Percentiles rank a stretch among this genome's conserved stretches.
These are phyloP conservation scores for Forbesichthys agassizii DNA, from an alignment of 2,113 vertebrate genomes.

Conservation along the genomic window DNA sequence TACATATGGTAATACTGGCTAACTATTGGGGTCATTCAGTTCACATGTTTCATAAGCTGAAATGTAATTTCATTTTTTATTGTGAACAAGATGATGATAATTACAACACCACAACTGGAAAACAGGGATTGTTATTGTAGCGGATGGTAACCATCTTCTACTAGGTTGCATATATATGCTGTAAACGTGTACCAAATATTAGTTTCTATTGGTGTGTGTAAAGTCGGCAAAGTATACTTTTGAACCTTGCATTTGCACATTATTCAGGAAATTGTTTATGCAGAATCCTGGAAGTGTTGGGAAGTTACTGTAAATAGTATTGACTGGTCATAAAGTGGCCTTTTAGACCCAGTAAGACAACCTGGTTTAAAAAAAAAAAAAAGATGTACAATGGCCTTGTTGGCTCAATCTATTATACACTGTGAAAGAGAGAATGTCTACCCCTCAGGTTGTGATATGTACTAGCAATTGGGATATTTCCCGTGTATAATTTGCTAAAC, in stretches of 20 bases:
- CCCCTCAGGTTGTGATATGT: slow-evolving; percentile 50
- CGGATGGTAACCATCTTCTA: slow-evolving; percentile 9
- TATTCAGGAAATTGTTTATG: slow-evolving; percentile 29
- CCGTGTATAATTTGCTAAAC: slow-evolving; percentile 17
- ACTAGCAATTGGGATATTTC: slow-evolving; percentile 18
- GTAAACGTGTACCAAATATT: slow-evolving; percentile 12
- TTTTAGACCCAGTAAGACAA: slow-evolving; percentile 9
- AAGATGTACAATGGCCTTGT: slow-evolving; percentile 8
- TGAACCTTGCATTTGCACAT: slow-evolving; percentile 14
- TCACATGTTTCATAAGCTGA: not conserved
- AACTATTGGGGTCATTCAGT: not conserved
- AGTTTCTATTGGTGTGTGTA: slow-evolving; percentile 7
- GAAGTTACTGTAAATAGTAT: slow-evolving; percentile 7
- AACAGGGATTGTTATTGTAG: slow-evolving; percentile 10
- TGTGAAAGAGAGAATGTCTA: slow-evolving; percentile 46
- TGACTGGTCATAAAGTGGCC: slow-evolving; percentile 6
- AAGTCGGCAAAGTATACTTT: slow-evolving; percentile 8
- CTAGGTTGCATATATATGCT: slow-evolving; percentile 13
- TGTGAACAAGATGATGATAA: slow-evolving; percentile 1
- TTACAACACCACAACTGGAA: slow-evolving; percentile 12
- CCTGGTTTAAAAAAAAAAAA: slow-evolving; percentile 3
- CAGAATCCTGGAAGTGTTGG: slow-evolving; percentile 25
- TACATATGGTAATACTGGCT: slow-evolving; percentile 6
- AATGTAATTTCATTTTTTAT: not conserved
- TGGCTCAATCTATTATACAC: slow-evolving; percentile 37